phyloP scores from a whole-genome alignment of 2,888 invertebrate species.

The Drosophila recens region DNA sequence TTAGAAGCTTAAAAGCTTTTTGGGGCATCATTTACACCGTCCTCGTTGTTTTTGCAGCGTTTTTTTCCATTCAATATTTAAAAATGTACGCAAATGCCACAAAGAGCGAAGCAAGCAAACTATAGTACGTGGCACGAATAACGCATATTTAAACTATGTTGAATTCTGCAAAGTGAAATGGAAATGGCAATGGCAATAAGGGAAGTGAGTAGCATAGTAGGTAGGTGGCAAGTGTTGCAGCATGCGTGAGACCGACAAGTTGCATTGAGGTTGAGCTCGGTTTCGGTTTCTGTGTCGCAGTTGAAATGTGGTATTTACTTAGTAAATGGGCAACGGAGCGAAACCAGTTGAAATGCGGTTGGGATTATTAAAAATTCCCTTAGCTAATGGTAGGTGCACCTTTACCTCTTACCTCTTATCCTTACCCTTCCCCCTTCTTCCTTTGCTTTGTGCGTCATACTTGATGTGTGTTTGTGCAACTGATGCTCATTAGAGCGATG shows the following conservation, averaged over 20 bases:
- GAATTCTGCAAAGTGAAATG: constrained; percentile 33
- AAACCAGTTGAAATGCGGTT: constrained; percentile 68
- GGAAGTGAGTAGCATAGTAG: not conserved
- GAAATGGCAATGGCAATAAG: constrained; percentile 27
- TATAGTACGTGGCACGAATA: constrained; percentile 22
- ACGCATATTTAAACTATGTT: constrained; percentile 65
- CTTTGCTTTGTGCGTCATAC: not conserved
- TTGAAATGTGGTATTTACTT: constrained; percentile 55
- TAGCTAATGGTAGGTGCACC: constrained; percentile 34
- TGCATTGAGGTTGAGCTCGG: constrained; percentile 50
- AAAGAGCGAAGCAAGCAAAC: constrained; percentile 27
- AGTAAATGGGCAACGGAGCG: constrained; percentile 40
- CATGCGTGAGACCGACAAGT: constrained; percentile 34
- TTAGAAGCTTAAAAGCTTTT: constrained; percentile 66
- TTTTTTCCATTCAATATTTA: constrained; percentile 59
- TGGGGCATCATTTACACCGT: constrained; percentile 63
- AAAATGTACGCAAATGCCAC: constrained; percentile 56
- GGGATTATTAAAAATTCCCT: constrained; percentile 73
- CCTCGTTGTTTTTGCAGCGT: constrained; percentile 28
- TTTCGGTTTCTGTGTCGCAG: constrained; percentile 39
- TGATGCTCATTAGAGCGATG: constrained; percentile 55
- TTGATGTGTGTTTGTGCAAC: constrained; percentile 17
- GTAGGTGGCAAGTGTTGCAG: not conserved
- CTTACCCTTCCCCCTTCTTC: not conserved
- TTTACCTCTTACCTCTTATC: not conserved